Evolutionary conservation across 2,888 invertebrate species (phyloP).

Genomic region (Enoplolaimus lenunculus): DNA sequence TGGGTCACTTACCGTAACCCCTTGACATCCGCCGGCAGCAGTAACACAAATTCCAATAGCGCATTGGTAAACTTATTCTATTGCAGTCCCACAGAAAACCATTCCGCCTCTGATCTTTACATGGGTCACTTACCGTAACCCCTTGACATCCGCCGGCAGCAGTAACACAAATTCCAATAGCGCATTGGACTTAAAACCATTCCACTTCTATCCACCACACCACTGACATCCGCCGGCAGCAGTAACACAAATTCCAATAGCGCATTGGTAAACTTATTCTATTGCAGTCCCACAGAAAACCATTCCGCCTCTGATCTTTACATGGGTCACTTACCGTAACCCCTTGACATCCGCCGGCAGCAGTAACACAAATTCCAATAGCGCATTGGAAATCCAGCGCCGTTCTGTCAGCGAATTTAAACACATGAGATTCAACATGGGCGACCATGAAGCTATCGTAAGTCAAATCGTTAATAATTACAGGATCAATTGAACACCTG

Average conservation of each 20-base stretch:
- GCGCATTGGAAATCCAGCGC: conserved; percentile 32
- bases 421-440: conserved; percentile 31
- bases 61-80: too few relatives aligned
- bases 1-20: conserved; percentile 23
- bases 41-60: conserved; percentile 31
- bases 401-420: conserved; percentile 33
- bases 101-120: too few relatives aligned
- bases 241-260: conserved; percentile 31
- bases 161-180: conserved; percentile 31
- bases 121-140: conserved; percentile 21
- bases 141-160: conserved; percentile 30
- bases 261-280: too few relatives aligned
- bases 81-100: too few relatives aligned
- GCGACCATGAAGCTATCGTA: conserved; percentile 29
- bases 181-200: conserved; percentile 32
- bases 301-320: conserved; percentile 31
- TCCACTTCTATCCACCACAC: too few relatives aligned
- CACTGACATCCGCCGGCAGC: conserved; percentile 30
- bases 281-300: too few relatives aligned
- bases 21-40: conserved; percentile 30
- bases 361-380: conserved; percentile 31
- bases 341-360: conserved; percentile 30
- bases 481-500: conserved; percentile 31
- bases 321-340: conserved; percentile 22
- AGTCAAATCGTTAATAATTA: conserved; percentile 32